These are phyloP conservation scores for Pelecanus crispus DNA, from an alignment of 2,113 vertebrate genomes.

Conservation along the genomic window DNA sequence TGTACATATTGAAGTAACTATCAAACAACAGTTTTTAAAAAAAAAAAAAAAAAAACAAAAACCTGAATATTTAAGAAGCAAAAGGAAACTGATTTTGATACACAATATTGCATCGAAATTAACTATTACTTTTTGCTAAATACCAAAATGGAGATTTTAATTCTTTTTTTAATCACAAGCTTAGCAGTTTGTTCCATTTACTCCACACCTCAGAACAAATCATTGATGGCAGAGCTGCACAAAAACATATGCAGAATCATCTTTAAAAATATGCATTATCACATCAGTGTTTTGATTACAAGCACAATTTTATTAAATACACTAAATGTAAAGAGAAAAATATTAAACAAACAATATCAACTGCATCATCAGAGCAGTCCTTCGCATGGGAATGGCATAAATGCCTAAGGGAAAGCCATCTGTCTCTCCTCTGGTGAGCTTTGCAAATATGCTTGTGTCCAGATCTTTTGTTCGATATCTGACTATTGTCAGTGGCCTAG, in stretches of 20 bases:
- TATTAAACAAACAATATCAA: background rate
- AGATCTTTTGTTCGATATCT: background rate
- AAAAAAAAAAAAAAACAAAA: too few relatives aligned
- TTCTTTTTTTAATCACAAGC: background rate
- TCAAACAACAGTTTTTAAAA: background rate
- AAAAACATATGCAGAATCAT: background rate
- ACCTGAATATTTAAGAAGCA: too few relatives aligned
- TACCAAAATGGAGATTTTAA: background rate
- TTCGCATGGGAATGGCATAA: background rate
- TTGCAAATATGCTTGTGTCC: background rate
- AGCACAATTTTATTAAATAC: background rate
- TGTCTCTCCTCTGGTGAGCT: background rate
- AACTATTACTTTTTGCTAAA: background rate
- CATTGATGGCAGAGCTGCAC: background rate
- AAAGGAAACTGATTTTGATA: background rate
- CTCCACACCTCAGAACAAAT: background rate
- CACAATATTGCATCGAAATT: background rate
- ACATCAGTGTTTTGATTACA: background rate
- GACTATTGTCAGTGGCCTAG: background rate
- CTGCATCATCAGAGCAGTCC: background rate
- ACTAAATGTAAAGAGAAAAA: background rate
- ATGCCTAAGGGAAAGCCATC: background rate
- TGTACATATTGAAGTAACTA: background rate
- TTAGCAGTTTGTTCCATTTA: background rate
- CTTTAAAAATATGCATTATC: background rate